These are phyloP conservation scores for Mythimna albipuncta DNA, from an alignment of 2,888 invertebrate species.

Conservation along the genomic window DNA sequence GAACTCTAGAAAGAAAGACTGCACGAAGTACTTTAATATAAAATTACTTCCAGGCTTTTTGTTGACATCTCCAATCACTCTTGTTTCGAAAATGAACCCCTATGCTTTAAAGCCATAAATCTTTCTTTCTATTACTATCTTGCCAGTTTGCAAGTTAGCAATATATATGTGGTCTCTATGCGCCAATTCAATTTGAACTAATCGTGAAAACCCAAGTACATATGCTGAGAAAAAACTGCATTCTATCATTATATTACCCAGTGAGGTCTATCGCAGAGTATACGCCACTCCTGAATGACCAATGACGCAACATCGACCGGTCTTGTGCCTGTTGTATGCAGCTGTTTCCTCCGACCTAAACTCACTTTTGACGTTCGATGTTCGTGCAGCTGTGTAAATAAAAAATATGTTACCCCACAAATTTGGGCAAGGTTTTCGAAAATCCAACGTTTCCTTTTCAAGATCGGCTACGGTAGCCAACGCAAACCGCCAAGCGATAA, in stretches of 20 bases:
- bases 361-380: too few relatives aligned
- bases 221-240: neutral
- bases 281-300: neutral
- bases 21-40: too few relatives aligned
- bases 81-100: too few relatives aligned
- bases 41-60: too few relatives aligned
- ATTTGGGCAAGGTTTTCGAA: conserved; percentile 14
- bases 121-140: too few relatives aligned
- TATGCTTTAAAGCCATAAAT: too few relatives aligned
- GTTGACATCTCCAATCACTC: too few relatives aligned
- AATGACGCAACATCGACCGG: neutral
- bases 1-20: too few relatives aligned
- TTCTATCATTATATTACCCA: neutral
- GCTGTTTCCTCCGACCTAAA: neutral
- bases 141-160: too few relatives aligned
- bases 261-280: neutral
- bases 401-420: neutral
- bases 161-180: too few relatives aligned
- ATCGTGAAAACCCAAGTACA: neutral
- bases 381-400: neutral
- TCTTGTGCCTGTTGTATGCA: neutral
- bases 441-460: conserved; percentile 28
- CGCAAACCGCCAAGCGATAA: conserved; percentile 47
- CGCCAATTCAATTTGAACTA: too few relatives aligned
- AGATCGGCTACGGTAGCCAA: conserved; percentile 38